A percentile compares a stretch with the other conserved stretches of the same genome.
Conservation (phyloP, 2,797 vertebrate genomes). For the Iguana delicatissima region DNA sequence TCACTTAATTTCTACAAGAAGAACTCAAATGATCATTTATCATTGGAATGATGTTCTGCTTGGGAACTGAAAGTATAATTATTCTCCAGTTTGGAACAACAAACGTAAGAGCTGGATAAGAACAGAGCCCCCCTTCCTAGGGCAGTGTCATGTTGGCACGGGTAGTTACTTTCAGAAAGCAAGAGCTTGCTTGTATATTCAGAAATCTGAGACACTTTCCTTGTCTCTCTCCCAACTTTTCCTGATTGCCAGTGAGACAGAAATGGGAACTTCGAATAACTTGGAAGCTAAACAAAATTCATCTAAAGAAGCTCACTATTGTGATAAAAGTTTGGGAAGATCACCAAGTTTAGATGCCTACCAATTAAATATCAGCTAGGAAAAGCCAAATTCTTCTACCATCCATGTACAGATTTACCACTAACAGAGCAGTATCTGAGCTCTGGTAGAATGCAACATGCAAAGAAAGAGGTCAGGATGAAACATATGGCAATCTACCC, state of each 20-base stretch:
- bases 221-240: neutral
- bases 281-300: too few relatives aligned
- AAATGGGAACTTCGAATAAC: neutral
- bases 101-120: conserved; percentile 49
- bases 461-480: neutral
- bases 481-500: neutral
- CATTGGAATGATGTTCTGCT: conserved; percentile 29
- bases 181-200: neutral
- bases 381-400: neutral
- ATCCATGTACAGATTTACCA: neutral
- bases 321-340: neutral
- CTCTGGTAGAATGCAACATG: neutral
- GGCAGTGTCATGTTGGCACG: neutral
- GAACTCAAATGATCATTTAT: neutral
- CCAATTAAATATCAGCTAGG: neutral
- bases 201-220: too few relatives aligned
- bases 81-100: conserved; percentile 51
- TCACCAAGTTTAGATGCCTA: neutral
- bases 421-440: neutral
- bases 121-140: neutral
- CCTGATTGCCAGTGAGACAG: neutral
- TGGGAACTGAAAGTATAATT: conserved; percentile 66
- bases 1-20: conserved; percentile 6
- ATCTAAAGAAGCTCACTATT: neutral
- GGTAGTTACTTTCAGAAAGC: neutral